Evolutionary conservation across 2,797 vertebrate species (phyloP), one percentile per base, ranked within the genome.

Genomic region (Enteromius thamalakanensis): DNA sequence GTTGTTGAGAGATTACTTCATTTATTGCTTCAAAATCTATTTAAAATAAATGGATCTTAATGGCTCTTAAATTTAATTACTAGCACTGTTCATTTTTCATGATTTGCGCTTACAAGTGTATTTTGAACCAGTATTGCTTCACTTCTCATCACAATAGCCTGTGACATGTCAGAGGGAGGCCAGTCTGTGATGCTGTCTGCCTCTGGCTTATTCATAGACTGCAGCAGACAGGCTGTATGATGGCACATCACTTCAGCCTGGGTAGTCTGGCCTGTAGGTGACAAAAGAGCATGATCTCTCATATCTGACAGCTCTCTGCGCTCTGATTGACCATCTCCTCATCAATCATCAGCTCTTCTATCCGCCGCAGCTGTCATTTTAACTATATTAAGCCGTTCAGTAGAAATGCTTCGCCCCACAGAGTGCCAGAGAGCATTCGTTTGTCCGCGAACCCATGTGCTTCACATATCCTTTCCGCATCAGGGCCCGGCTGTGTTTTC

Each of bases 221-320:
- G 79, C 64, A 87, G 86, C 86, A 79, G 90, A 91, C 90, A 79
- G 83, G 65, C 32, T 69, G 72, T 86, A 83, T 90, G 88, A 91
- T 90, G 86, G 79, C 84, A 82, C 90, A 89, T 90, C 89, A 82
- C 90, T 88, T 90, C 89, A 58, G 49, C 37, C 32, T 1, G n/a
- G 37, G 79, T 85, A 88, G 85, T 82, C 83, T 11, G 55, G 17
- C 34, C 53, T 86, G 29, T 32, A 34, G 70, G 47, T 72, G 55
- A 62, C 19, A 76, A 55, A 74, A 85, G 87, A 85, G 90, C 87
- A 85, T 69, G 79, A 91, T 88, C 87, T 88, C 85, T 92, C 87
- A 88, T 76, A 87, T 87, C 86, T 90, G 91, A 91, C 90, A 88
- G 79, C 86, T 90, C 88, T 86, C 83, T 82, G 45, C 83, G 76